Evolutionary conservation across 2,888 invertebrate genomes (phyloP), one percentile per base, ranked within the genome.

Genomic region (Drosophila colorata): DNA sequence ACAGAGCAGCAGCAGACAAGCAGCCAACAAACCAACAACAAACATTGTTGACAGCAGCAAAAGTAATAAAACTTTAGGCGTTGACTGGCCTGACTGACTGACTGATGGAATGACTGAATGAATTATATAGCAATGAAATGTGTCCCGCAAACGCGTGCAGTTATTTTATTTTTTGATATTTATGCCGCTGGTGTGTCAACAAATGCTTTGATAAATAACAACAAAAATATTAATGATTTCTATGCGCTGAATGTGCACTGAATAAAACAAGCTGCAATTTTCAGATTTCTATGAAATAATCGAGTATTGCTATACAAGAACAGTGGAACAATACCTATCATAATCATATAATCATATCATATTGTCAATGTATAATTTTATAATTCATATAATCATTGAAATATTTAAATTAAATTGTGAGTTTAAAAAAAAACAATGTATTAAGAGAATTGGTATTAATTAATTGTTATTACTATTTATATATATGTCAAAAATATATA

Each of bases 1-100:
- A 69, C 35, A 44, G 25, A 23, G 14, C 18, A 14, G 33, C 37
- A 44, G 28, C 74, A 74, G 57, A 25, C 56, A 55, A 65, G 61
- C 55, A 57, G 41, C 60, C 73, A 69, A 69, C 60, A 57, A 80
- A 66, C 80, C 63, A 63, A 58, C 68, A 68, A 59, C 61, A 56
- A 84, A 82, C 78, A 71, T 80, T 78, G 82, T 84, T 83, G 82
- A 84, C 82, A 84, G 78, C 76, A 84, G 71, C 73, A 83, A 85
- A 83, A 82, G 83, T 85, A 83, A 83, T 83, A 83, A 85, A 83
- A 83, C 83, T 83, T 85, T 84, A 82, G 85, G 82, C 78, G 80
- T 80, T 78, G 85, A 78, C 83, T 75, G 59, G 47, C 47, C 41
- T 53, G 78, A 41, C 46, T 68, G 78, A 56, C 40, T 71, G 81